Base-by-base conservation (phyloP, 2,888 invertebrate genomes). In the Papilio gigon region DNA sequence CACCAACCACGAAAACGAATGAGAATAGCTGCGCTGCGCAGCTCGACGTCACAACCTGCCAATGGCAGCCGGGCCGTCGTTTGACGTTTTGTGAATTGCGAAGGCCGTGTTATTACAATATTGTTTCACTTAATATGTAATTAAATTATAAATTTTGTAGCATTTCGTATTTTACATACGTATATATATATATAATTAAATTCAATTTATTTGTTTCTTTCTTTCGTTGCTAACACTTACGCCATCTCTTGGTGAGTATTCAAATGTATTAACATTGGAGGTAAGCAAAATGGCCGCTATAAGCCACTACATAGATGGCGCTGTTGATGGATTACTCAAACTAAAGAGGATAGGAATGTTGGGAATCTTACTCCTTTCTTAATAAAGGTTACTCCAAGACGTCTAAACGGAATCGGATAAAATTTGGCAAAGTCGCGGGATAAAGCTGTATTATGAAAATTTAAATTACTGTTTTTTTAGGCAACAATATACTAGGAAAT, bases 21-120 rank as follows among this genome's bases (percentile, higher is more conserved):
- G 82, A 81, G 88, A 86, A 88, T 88, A 88, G 80, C 77, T 83
- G 84, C 84, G 85, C 85, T 86, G 88, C 85, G 87, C 87, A 84
- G 84, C 83, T 85, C 84, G 78, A 90, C 89, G 89, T 88, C 87
- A 89, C 84, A 76, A 76, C 67, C 56, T 68, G 75, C 71, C 76
- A 40, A 40, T 53, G 37, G 56, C 40, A 14, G 77, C 72, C 70
- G 70, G 14, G 59, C 35, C 5, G 30, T 20, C 30, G 33, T 27
- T 12, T 44, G 25, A 44, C 40, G 25, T 22, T 44, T 44, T 44
- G 44, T 44, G 44, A 44, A 44, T 47, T 63, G 42, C 20, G 4
- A 6, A n/a, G 6, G n/a, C 3, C 25, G 27, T 14, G n/a, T 50
- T 22, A 5, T 27, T 30, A 2, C 17, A n/a, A 9, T 30, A 17